Conservation (phyloP, 1,140 invertebrate genomes). For the Dreissena rostriformis region DNA sequence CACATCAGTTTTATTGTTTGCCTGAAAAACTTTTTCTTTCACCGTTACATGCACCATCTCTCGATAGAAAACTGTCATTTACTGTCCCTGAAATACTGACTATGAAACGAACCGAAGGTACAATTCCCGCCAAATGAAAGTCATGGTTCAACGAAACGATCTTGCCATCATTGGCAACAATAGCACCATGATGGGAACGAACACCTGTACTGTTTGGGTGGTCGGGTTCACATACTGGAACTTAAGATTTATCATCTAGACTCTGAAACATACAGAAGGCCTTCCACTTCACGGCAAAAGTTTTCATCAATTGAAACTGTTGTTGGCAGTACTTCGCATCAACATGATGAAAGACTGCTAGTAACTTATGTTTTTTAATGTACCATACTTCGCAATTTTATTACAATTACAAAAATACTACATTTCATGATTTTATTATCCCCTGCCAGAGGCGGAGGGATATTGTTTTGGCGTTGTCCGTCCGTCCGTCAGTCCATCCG, state of each 20-base stretch:
- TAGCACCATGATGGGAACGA: constrained; percentile 28
- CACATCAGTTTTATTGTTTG: constrained; percentile 15
- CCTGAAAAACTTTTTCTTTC: constrained; percentile 63
- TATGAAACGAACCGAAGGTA: constrained; percentile 55
- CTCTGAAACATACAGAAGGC: constrained; percentile 15
- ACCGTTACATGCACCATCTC: constrained; percentile 57
- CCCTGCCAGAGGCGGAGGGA: too few relatives aligned
- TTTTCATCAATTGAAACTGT: constrained; percentile 47
- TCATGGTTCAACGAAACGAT: constrained; percentile 56
- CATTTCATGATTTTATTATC: too few relatives aligned
- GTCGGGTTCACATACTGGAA: constrained; percentile 57
- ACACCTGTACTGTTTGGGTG: constrained; percentile 52
- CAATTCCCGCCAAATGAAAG: constrained; percentile 43
- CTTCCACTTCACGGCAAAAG: constrained; percentile 49
- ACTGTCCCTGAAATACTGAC: constrained; percentile 49
- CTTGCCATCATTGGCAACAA: constrained; percentile 22
- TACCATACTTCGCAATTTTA: too few relatives aligned
- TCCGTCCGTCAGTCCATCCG: too few relatives aligned
- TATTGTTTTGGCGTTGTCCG: too few relatives aligned
- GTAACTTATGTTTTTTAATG: too few relatives aligned
- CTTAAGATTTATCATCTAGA: constrained; percentile 62
- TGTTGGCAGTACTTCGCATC: constrained; percentile 32
- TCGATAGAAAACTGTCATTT: constrained; percentile 51
- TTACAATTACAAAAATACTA: too few relatives aligned
- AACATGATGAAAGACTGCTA: constrained; percentile 42